Evolutionary conservation across 2,888 invertebrate species (phyloP).

Genomic region (Tetranychus truncatus): DNA sequence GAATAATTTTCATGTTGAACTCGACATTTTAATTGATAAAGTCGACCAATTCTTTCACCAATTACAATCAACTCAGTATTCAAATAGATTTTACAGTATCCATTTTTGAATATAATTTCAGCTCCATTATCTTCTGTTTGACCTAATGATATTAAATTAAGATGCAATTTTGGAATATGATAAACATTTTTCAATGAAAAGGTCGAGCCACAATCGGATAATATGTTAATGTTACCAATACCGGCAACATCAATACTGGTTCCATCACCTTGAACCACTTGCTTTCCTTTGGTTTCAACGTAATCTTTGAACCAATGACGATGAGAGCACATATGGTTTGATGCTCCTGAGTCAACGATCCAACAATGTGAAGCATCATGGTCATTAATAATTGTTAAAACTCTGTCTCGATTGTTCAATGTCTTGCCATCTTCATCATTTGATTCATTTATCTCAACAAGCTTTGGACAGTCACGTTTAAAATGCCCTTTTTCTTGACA

Average conservation of each 20-base stretch:
- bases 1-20: background rate
- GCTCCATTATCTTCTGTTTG: background rate
- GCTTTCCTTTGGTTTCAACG: too few species aligned
- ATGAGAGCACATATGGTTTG: constrained; percentile 1
- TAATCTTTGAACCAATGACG: background rate
- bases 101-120: background rate
- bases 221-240: background rate
- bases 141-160: background rate
- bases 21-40: background rate
- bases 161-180: background rate
- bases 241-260: background rate
- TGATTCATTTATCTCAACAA: background rate
- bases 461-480: background rate
- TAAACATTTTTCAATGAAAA: background rate
- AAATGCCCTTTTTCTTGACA: constrained; percentile 9
- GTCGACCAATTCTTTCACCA: background rate
- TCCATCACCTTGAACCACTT: too few species aligned
- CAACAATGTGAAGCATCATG: background rate
- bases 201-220: background rate
- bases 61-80: background rate
- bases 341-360: constrained; percentile 11
- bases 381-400: background rate
- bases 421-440: too few species aligned
- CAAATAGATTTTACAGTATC: background rate
- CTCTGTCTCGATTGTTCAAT: background rate